Percentiles rank a stretch among this genome's conserved stretches.
Evolutionary conservation across 2,797 vertebrate genomes (phyloP).

Genomic region (Discoglossus pictus): DNA sequence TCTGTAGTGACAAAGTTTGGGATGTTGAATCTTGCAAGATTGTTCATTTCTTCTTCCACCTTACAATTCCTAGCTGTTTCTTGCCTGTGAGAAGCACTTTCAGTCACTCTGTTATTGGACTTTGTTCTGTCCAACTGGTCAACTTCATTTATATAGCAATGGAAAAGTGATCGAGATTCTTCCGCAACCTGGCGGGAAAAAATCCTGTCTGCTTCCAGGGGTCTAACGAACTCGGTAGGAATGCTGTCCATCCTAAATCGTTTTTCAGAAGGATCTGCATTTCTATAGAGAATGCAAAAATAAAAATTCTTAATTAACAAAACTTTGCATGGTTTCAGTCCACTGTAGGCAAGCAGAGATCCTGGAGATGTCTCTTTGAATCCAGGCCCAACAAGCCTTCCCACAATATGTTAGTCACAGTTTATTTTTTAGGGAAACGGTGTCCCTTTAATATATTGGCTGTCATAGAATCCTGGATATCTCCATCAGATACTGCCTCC

Average conservation of each 20-base stretch:
- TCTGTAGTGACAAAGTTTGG: constrained; percentile 89
- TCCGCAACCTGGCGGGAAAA: constrained; percentile 73
- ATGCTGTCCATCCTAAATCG: constrained; percentile 74
- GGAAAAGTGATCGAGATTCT: constrained; percentile 79
- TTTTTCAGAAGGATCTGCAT: constrained; percentile 76
- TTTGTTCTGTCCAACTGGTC: constrained; percentile 65
- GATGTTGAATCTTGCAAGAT: constrained; percentile 81
- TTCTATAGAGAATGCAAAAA: constrained; percentile 65
- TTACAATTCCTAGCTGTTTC: constrained; percentile 60
- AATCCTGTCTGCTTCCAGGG: constrained; percentile 68
- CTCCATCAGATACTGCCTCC: no score
- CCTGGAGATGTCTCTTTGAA: no score
- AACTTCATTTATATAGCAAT: constrained; percentile 84
- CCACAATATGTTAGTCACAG: no score
- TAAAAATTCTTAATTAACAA: background rate
- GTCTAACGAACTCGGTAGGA: constrained; percentile 71
- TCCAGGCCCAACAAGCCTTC: no score
- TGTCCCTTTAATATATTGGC: no score
- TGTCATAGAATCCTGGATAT: no score
- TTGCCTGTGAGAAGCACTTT: constrained; percentile 57
- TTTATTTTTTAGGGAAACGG: no score
- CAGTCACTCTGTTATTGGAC: constrained; percentile 48
- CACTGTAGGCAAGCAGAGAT: no score
- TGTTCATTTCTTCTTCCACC: constrained; percentile 67
- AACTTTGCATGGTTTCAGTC: no score